phyloP scores from a whole-genome alignment of 1,140 invertebrate genomes.

The Helicoverpa zea region DNA sequence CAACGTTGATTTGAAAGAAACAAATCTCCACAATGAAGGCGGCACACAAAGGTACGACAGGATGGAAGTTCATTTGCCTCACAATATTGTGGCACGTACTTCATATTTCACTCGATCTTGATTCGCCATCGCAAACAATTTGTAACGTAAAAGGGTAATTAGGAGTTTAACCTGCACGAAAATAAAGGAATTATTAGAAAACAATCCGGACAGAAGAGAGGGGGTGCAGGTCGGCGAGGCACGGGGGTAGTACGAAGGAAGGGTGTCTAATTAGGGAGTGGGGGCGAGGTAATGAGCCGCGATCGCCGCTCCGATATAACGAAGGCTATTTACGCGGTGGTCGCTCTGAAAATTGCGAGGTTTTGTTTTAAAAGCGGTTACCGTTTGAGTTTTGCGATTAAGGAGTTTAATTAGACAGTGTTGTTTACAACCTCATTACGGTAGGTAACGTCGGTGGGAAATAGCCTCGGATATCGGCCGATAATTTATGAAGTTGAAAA shows the following conservation, averaged over 20 bases:
- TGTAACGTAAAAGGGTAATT: conserved; percentile 69
- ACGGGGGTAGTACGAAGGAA: conserved; percentile 66
- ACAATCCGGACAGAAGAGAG: conserved; percentile 71
- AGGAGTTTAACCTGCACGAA: conserved; percentile 73
- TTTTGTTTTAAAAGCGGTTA: conserved; percentile 86
- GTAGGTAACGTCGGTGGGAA: conserved; percentile 69
- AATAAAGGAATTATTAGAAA: conserved; percentile 86
- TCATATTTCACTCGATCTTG: conserved; percentile 50
- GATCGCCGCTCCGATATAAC: conserved; percentile 85
- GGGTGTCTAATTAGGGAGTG: conserved; percentile 83
- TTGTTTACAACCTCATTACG: conserved; percentile 86
- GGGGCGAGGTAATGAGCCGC: conserved; percentile 85
- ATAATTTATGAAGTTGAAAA: conserved; percentile 85
- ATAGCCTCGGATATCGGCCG: conserved; percentile 79
- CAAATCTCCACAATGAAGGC: conserved; percentile 14
- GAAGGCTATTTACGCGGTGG: conserved; percentile 85
- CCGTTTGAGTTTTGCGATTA: conserved; percentile 86
- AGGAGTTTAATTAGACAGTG: conserved; percentile 85
- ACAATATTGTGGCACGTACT: conserved; percentile 39
- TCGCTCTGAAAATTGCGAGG: conserved; percentile 84
- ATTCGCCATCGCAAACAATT: conserved; percentile 59
- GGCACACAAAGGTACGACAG: conserved; percentile 18
- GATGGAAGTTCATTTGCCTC: conserved; percentile 34
- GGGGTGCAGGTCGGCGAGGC: conserved; percentile 53
- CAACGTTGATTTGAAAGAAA: conserved; percentile 28